These are phyloP conservation scores for Aphidoletes aphidimyza DNA, from an alignment of 2,888 invertebrate species.

Conservation along the genomic window DNA sequence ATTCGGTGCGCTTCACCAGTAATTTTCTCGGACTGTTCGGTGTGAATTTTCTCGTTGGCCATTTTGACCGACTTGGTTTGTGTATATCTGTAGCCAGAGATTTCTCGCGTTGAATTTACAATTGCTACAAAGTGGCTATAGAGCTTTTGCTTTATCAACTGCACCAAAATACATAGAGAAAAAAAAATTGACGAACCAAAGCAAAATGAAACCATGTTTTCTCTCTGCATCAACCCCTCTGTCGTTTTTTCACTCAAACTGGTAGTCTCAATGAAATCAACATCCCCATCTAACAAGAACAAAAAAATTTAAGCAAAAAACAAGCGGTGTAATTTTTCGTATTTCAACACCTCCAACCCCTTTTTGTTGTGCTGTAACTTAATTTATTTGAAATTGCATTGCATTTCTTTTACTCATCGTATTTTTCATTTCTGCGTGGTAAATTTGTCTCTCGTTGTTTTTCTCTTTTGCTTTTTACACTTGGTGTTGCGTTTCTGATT, in stretches of 20 bases:
- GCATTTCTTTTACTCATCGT: not conserved
- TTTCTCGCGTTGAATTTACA: not conserved
- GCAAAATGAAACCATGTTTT: not conserved
- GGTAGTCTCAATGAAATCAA: too few species aligned
- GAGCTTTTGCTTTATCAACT: not conserved
- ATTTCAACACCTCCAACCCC: not conserved
- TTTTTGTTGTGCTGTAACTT: slow-evolving; percentile 4
- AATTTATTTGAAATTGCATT: slow-evolving; percentile 26
- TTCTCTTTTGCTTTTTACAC: not conserved
- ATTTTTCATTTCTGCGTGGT: not conserved
- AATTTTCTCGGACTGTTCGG: not conserved
- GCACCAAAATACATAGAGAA: too few species aligned
- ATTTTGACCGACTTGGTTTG: not conserved
- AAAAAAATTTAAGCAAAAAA: not conserved
- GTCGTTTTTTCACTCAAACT: too few species aligned
- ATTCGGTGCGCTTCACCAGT: not conserved
- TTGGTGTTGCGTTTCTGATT: slow-evolving; percentile 47
- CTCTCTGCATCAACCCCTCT: not conserved
- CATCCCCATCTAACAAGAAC: not conserved
- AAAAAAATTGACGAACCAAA: not conserved
- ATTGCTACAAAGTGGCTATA: not conserved
- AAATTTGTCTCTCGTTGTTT: not conserved
- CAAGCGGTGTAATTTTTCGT: not conserved
- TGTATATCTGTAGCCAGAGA: not conserved
- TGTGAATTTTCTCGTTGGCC: not conserved